These are phyloP conservation scores for Thunnus maccoyii DNA, from an alignment of 2,113 vertebrate species.

Conservation along the genomic window DNA sequence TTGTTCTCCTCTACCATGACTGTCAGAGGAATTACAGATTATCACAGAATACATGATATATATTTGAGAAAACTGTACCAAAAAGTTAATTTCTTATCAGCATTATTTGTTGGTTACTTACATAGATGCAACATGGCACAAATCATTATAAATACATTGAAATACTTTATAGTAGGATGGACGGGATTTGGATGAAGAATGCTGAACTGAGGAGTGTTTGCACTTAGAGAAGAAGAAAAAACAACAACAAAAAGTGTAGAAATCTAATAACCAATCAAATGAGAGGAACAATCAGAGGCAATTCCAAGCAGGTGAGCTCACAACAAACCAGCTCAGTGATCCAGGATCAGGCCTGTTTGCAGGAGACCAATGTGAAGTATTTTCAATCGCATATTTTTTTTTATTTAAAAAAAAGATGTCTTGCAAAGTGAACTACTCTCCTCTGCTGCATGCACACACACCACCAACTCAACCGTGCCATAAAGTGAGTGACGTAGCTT, in stretches of 20 bases:
- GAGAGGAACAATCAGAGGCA: slow-evolving; percentile 20
- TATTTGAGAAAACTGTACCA: too few relatives aligned
- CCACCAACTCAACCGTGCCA: slow-evolving; percentile 12
- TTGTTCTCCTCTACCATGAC: neutral
- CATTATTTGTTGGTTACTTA: neutral
- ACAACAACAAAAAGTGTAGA: neutral
- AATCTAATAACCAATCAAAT: slow-evolving; percentile 13
- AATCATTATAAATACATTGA: neutral
- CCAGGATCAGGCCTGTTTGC: neutral
- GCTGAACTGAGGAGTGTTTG: neutral
- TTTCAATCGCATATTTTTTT: neutral
- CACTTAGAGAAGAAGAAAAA: neutral
- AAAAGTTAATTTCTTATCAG: neutral
- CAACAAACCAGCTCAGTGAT: neutral
- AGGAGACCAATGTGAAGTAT: too few relatives aligned
- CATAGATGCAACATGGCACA: neutral
- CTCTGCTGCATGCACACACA: neutral
- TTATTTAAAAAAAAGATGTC: slow-evolving; percentile 13
- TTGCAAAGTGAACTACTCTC: neutral
- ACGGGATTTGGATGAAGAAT: neutral
- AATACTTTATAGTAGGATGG: neutral
- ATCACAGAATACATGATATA: too few relatives aligned
- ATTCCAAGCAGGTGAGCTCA: slow-evolving; percentile 37
- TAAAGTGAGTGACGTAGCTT: slow-evolving; percentile 70
- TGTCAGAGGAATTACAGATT: too few relatives aligned